Evolutionary conservation across 35 echinoderm and acorn worm genomes (phyloP), one percentile per base, ranked within the genome.

Genomic region (Stichopus chloronotus): DNA sequence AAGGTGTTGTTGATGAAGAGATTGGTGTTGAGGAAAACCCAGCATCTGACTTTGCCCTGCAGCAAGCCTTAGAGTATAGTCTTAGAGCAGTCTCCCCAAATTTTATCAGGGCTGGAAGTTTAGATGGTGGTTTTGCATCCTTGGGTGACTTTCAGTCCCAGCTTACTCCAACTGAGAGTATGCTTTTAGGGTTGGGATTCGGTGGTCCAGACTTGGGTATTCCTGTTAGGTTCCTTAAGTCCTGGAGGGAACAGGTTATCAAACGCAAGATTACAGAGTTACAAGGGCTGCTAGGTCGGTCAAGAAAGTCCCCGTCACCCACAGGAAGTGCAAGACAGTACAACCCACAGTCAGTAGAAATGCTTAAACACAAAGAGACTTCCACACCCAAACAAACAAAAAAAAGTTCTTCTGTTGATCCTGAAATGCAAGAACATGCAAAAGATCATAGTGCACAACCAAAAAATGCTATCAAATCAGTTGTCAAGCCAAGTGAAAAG

Each of bases 181-280:
- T 99, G 59, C 87, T 99, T 9, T 91, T 99, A 63, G 92, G 94
- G 8, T 92, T 99, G 10, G 97, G 97, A 25, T 99, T 99, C 90
- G 94, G 93, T 88, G 95, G 93, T 24, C 76, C 93, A 59, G 93
- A 94, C 86, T 78, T 95, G 25, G 94, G 94, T 56, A 95, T 98
- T 8, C 97, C 97, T 58, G 89, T 92, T 24, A 92, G 97, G 21
- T 99, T 99, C 85, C 71, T 99, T 25, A 86, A 91, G 56, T 94
- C 97, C 5, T 97, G 96, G 96, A 86, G 93, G 52, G 91, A 97
- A 52, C 86, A 95, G 56, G 77, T 97, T 9, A 76, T 95, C 55
- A 94, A 93, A 55, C 65, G 83, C 11, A 82, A 81, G 25, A 90
- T 97, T n/a, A 91, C 87, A 25, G 91, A 97, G 78, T 52, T 97